A percentile compares a stretch with the other conserved stretches of the same genome.
Conservation (phyloP, 2,113 vertebrate genomes). For the Scortum barcoo region DNA sequence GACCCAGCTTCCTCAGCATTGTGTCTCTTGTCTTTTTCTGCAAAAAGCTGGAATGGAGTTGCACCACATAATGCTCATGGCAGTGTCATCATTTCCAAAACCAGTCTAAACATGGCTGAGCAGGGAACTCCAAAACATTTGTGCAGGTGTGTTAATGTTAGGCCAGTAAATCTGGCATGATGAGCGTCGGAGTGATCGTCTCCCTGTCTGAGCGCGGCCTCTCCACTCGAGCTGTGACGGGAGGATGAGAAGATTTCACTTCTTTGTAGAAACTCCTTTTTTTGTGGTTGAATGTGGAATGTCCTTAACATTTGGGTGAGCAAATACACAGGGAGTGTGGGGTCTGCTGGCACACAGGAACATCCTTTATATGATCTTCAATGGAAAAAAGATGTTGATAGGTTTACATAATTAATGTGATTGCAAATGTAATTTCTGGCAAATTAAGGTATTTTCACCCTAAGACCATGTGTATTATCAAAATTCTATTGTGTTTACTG, state of each 20-base stretch:
- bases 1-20: neutral
- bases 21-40: constrained; percentile 5
- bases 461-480: neutral
- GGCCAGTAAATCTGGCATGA: constrained; percentile 65
- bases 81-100: constrained; percentile 63
- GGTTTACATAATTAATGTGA: neutral
- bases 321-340: neutral
- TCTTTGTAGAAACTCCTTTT: constrained; percentile 12
- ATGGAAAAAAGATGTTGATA: neutral
- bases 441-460: neutral
- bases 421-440: neutral
- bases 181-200: constrained; percentile 43
- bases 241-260: constrained; percentile 9
- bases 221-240: constrained; percentile 11
- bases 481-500: neutral
- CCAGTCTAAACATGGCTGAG: constrained; percentile 75
- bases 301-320: neutral
- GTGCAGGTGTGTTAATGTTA: constrained; percentile 79
- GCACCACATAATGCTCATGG: constrained; percentile 47
- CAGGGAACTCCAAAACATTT: constrained; percentile 54
- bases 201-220: constrained; percentile 31
- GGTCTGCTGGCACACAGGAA: neutral
- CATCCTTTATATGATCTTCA: neutral
- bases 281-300: constrained; percentile 2
- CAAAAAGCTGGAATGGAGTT: constrained; percentile 44